Conservation (phyloP, 2,113 vertebrate species). For the Sardina pilchardus region DNA sequence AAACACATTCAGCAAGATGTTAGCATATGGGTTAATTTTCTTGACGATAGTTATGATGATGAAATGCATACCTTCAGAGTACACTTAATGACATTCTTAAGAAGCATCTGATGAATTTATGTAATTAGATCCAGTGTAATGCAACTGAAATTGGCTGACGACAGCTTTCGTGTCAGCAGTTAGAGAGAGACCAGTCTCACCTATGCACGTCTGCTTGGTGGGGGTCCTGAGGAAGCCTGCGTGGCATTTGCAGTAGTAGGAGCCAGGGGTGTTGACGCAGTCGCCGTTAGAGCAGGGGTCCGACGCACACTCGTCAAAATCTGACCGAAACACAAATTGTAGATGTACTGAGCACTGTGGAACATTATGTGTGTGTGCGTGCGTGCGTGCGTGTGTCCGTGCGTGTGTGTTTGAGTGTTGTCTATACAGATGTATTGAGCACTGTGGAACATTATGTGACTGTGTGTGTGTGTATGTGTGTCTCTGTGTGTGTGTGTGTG, state of each 20-base stretch:
- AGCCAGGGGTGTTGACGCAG: constrained; percentile 78
- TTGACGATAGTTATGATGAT: not conserved
- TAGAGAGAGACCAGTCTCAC: constrained; percentile 54
- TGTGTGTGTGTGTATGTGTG: too few relatives aligned
- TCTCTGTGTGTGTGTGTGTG: too few relatives aligned
- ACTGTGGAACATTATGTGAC: too few relatives aligned
- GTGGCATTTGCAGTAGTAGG: constrained; percentile 79
- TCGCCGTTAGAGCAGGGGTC: constrained; percentile 75
- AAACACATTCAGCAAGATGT: not conserved
- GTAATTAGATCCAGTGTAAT: not conserved
- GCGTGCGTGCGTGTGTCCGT: not conserved
- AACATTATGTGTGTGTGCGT: not conserved
- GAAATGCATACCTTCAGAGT: not conserved
- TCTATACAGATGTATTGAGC: too few relatives aligned
- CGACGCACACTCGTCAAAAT: constrained; percentile 75
- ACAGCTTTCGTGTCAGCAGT: not conserved
- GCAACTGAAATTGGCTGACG: too few relatives aligned
- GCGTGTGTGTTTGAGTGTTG: too few relatives aligned
- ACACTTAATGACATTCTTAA: not conserved
- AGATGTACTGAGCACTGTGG: not conserved
- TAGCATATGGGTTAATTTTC: not conserved
- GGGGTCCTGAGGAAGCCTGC: constrained; percentile 72
- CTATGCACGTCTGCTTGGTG: constrained; percentile 73
- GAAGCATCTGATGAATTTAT: not conserved
- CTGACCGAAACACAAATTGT: constrained; percentile 58